phyloP scores from a whole-genome alignment of 1,140 invertebrate genomes.

The Caerostris darwini region DNA sequence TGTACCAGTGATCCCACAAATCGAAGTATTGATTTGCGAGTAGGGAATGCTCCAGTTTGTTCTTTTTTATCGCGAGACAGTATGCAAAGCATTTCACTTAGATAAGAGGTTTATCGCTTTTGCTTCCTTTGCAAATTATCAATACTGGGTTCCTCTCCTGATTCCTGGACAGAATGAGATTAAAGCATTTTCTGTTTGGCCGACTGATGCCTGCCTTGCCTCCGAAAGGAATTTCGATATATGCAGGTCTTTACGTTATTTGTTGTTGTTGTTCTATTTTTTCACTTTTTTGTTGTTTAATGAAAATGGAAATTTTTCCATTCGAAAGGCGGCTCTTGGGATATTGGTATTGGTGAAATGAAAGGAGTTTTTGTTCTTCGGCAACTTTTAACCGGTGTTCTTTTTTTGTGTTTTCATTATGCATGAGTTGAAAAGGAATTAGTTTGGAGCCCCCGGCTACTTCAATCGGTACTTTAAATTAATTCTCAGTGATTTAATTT shows the following conservation, averaged over 20 bases:
- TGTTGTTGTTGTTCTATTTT: no score
- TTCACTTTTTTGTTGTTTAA: background rate
- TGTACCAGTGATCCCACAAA: no score
- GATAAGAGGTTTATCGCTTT: constrained; percentile 36
- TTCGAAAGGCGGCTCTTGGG: background rate
- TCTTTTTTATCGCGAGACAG: background rate
- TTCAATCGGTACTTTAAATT: no score
- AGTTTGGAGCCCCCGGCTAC: no score
- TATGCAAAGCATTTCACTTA: constrained; percentile 39
- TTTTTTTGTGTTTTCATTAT: background rate
- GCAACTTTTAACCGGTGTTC: background rate
- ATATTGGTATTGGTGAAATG: background rate
- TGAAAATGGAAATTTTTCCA: constrained; percentile 23
- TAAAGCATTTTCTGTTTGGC: background rate
- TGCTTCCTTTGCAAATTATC: background rate
- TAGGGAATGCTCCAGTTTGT: no score
- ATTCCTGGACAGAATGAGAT: background rate
- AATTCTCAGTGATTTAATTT: no score
- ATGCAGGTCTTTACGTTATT: background rate
- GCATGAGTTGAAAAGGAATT: background rate
- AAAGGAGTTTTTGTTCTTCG: background rate
- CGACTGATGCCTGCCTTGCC: background rate
- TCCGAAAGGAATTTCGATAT: background rate
- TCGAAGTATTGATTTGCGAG: no score
- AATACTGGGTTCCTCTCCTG: background rate